Conservation (phyloP, 2,888 invertebrate genomes). For the Aphidoletes aphidimyza region DNA sequence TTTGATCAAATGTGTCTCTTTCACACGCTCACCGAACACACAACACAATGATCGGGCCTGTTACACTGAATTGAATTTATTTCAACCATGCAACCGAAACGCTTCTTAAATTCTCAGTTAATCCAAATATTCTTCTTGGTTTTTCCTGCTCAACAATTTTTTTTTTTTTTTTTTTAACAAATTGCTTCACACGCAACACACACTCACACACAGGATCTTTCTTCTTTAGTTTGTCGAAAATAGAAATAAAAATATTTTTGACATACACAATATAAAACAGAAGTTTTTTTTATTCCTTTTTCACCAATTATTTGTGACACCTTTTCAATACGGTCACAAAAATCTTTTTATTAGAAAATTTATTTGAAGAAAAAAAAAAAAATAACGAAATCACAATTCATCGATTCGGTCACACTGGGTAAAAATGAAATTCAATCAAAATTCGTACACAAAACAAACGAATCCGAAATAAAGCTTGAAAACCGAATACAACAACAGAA, state of each 20-base stretch:
- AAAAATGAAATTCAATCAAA: background rate
- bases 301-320: background rate
- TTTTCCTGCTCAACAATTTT: background rate
- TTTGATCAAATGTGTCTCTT: background rate
- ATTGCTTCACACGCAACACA: conserved; percentile 24
- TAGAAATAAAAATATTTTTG: too few species aligned
- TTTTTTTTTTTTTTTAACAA: too few species aligned
- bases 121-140: conserved; percentile 5
- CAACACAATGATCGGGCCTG: background rate
- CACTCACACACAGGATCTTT: background rate
- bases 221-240: too few species aligned
- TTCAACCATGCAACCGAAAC: too few species aligned
- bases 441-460: background rate
- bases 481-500: background rate
- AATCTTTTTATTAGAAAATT: background rate
- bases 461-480: background rate
- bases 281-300: background rate
- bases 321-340: background rate
- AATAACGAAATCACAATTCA: background rate
- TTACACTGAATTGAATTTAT: background rate
- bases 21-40: too few species aligned
- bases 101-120: background rate
- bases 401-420: background rate
- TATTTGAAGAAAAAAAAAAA: too few species aligned
- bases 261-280: too few species aligned